Evolutionary conservation across 2,797 vertebrate genomes (phyloP).

Genomic region (Strix occidentalis): DNA sequence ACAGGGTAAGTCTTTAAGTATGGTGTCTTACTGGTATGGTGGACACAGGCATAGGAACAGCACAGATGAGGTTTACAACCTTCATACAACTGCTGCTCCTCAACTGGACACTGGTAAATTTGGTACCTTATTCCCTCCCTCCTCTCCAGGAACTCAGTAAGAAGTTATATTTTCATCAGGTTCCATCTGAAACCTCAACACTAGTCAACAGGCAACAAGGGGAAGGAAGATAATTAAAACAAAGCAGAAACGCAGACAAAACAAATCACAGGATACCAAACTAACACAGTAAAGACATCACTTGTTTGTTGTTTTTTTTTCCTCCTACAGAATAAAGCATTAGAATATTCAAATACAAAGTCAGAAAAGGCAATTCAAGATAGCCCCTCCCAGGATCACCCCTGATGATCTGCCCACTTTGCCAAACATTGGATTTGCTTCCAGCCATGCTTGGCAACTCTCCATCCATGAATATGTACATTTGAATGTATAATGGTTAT

Average conservation of each 20-base stretch:
- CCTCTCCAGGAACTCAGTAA: neutral
- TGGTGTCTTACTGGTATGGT: neutral
- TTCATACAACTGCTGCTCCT: neutral
- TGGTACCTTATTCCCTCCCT: neutral
- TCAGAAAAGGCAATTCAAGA: constrained; percentile 17
- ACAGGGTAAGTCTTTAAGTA: neutral
- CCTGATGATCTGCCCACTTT: constrained; percentile 2
- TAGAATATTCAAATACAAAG: neutral
- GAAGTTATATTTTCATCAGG: neutral
- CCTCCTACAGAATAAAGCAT: neutral
- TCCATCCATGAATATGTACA: constrained; percentile 38
- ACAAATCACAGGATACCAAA: neutral
- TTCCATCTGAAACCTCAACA: neutral
- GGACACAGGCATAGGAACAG: neutral
- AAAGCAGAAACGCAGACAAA: neutral
- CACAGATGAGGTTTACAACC: neutral
- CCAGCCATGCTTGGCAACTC: constrained; percentile 61
- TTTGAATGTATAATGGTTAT: constrained; percentile 39
- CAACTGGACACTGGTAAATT: accelerated
- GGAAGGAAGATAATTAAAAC: neutral
- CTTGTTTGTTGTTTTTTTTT: too few species aligned
- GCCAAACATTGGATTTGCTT: constrained; percentile 40
- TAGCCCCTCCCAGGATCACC: constrained; percentile 43
- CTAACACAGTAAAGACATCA: neutral
- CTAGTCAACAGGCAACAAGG: neutral